These are phyloP conservation scores for Amiota mariae DNA, from an alignment of 2,888 invertebrate genomes.

Conservation along the genomic window DNA sequence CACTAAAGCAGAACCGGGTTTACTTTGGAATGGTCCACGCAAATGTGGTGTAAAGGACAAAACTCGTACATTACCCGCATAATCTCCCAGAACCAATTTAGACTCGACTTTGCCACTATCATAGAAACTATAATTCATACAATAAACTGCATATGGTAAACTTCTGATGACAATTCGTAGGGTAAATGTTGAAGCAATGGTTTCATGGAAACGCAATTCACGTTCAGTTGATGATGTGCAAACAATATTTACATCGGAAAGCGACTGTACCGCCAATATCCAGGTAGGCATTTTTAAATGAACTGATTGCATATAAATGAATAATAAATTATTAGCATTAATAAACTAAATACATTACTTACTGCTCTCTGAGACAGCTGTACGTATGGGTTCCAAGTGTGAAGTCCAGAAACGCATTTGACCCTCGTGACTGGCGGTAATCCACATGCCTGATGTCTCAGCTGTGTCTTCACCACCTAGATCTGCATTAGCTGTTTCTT, in stretches of 20 bases:
- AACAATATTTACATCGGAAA: constrained; percentile 85
- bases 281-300: constrained; percentile 79
- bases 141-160: constrained; percentile 69
- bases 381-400: constrained; percentile 79
- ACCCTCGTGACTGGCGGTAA: constrained; percentile 85
- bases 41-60: constrained; percentile 78
- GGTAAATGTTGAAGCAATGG: constrained; percentile 82
- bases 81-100: constrained; percentile 83
- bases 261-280: constrained; percentile 82
- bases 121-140: constrained; percentile 67
- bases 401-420: constrained; percentile 85
- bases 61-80: constrained; percentile 80
- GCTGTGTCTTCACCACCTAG: constrained; percentile 56
- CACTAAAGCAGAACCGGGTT: constrained; percentile 77
- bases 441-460: constrained; percentile 80
- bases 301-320: too few relatives aligned
- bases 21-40: constrained; percentile 82
- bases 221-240: constrained; percentile 85
- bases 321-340: constrained; percentile 13
- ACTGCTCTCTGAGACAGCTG: constrained; percentile 79
- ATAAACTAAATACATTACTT: constrained; percentile 61
- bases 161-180: constrained; percentile 82
- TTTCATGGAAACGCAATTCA: constrained; percentile 87
- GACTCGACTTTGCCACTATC: constrained; percentile 57
- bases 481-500: constrained; percentile 55